phyloP scores from a whole-genome alignment of 2,113 vertebrate species.

The Sula dactylatra region DNA sequence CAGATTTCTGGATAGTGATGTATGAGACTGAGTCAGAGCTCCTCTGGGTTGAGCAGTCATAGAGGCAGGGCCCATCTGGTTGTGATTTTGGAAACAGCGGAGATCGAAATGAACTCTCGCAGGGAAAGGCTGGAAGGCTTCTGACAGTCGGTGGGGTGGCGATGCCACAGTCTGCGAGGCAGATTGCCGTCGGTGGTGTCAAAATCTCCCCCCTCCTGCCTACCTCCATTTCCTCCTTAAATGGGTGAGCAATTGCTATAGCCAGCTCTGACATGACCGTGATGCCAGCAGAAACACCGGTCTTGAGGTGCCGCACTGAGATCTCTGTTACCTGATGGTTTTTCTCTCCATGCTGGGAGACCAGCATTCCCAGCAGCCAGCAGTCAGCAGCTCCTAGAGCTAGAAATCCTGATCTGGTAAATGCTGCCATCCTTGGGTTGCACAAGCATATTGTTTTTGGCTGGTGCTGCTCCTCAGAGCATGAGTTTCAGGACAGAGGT shows the following conservation, averaged over 20 bases:
- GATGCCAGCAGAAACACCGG: not conserved
- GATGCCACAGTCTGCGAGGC: accelerated
- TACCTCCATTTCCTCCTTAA: too few relatives aligned
- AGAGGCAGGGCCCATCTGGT: not conserved
- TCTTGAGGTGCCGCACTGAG: not conserved
- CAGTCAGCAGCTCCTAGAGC: not conserved
- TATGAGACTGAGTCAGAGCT: not conserved
- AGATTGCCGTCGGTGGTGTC: not conserved
- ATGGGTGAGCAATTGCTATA: not conserved
- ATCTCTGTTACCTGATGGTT: not conserved
- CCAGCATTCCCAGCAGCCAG: not conserved
- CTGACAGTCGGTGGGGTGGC: not conserved
- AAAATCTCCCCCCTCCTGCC: not conserved
- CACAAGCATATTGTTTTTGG: not conserved
- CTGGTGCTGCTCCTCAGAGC: not conserved
- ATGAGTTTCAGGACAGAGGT: not conserved
- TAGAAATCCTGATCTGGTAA: not conserved
- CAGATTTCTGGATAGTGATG: not conserved
- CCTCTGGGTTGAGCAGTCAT: accelerated
- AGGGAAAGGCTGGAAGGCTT: not conserved
- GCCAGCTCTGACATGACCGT: not conserved
- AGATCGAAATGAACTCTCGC: accelerated
- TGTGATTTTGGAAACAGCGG: not conserved
- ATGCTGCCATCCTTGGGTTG: not conserved
- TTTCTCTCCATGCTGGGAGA: too few relatives aligned